phyloP scores from a whole-genome alignment of 2,797 vertebrate genomes.

The Ctenopoma kingsleyae region DNA sequence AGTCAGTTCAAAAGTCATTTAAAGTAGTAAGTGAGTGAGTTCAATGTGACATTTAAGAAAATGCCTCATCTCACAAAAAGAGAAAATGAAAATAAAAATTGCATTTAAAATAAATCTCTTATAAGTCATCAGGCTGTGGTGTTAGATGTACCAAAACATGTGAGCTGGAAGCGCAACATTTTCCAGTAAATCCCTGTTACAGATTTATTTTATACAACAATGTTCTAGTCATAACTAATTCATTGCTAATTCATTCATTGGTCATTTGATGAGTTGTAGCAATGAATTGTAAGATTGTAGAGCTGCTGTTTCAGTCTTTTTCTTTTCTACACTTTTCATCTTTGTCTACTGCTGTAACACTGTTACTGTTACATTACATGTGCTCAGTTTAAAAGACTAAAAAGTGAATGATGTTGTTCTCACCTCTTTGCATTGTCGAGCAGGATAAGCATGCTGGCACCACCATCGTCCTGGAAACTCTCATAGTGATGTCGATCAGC shows the following conservation, averaged over 20 bases:
- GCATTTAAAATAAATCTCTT: not conserved
- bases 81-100: constrained; percentile 29
- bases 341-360: not conserved
- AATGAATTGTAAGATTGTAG: too few species aligned
- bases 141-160: not conserved
- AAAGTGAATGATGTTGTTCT: not conserved
- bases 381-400: too few species aligned
- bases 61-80: not conserved
- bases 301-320: too few species aligned
- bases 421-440: constrained; percentile 98
- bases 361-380: not conserved
- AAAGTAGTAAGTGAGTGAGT: constrained; percentile 12
- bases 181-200: constrained; percentile 6
- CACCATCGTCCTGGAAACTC: constrained; percentile 98
- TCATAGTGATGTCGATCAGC: constrained; percentile 98
- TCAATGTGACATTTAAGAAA: constrained; percentile 11
- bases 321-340: not conserved
- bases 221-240: not conserved
- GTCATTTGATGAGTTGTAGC: not conserved
- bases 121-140: not conserved
- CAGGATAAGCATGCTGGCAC: constrained; percentile 98
- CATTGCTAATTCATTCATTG: too few species aligned
- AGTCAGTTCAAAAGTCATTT: constrained; percentile 46
- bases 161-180: not conserved
- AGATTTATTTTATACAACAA: not conserved